phyloP scores from a whole-genome alignment of 2,888 invertebrate genomes.

The Microctonus hyperodae region DNA sequence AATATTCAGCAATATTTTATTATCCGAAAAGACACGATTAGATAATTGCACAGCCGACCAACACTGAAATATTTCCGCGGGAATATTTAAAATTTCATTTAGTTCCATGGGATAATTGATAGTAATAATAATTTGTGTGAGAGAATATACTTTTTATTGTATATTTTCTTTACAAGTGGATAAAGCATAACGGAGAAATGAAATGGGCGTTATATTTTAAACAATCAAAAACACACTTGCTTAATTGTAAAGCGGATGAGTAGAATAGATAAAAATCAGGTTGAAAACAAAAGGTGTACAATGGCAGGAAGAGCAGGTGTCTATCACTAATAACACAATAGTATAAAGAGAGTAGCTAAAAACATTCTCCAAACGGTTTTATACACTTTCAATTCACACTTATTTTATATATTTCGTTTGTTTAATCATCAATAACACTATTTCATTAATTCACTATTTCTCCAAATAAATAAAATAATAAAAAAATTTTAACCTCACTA shows the following conservation, averaged over 20 bases:
- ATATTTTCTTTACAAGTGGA: neutral
- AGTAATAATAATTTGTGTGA: neutral
- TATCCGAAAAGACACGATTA: neutral
- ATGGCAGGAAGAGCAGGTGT: slow-evolving; percentile 1
- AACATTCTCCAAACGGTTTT: neutral
- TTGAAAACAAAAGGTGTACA: neutral
- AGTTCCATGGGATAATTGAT: neutral
- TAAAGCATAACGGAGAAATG: neutral
- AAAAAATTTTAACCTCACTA: neutral
- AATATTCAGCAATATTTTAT: neutral
- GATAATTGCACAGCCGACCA: neutral
- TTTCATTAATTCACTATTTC: neutral
- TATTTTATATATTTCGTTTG: neutral
- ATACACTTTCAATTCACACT: neutral
- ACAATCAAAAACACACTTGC: neutral
- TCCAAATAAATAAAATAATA: neutral
- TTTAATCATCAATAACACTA: neutral
- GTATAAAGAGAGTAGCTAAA: neutral
- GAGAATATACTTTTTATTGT: neutral
- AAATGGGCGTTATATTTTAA: neutral
- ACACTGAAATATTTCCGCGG: neutral
- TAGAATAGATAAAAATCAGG: neutral
- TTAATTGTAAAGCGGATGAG: neutral
- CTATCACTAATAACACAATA: neutral
- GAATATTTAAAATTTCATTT: neutral